Base-by-base conservation (phyloP, 2,113 vertebrate species). In the Lethenteron camtschaticum region DNA sequence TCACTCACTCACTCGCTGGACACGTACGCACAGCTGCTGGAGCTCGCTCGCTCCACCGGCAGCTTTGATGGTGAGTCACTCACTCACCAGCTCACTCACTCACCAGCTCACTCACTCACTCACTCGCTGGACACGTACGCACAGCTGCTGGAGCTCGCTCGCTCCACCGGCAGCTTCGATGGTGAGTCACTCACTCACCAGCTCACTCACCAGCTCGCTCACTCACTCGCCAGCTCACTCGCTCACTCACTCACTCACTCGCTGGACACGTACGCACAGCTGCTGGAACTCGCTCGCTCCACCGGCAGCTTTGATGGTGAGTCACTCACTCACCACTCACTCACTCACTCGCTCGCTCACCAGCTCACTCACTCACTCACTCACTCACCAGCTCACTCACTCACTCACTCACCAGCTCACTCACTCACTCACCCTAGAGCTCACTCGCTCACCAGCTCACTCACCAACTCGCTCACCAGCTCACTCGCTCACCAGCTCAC, bases 191-290 rank as follows among this genome's bases (percentile, higher is more conserved):
- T 66, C 5, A 66, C 60, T 66, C 60, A 9, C 18, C 74, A 85
- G 81, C 56, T 96, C 85, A 80, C 96, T 95, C 81, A 82, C 81
- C 73, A 81, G 77, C 78, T 96, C 90, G 94, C 82, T 92, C 72
- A 96, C 90, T 99, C 71, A 91, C 94, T 1, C 96, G 95, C 81
- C 84, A 95, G 81, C 96, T 96, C 83, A 99, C 96, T 75, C 81
- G 96, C 77, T 95, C 90, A 83, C 95, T 87, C 78, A 76, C 78
- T 20, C 86, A 95, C 75, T 92, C 94, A 71, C 91, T 92, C 24
- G 96, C 96, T 79, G 95, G 91, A 82, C 85, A 82, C 91, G 96
- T 82, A 66, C 14, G 60, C 60, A 20, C 20, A 20, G 9, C 60
- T 66, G 14, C 14, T 18, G 18, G 14, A 14, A 9, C 60, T 9